Conservation (phyloP, 2,113 vertebrate genomes). For the Motacilla tschutschensis region DNA sequence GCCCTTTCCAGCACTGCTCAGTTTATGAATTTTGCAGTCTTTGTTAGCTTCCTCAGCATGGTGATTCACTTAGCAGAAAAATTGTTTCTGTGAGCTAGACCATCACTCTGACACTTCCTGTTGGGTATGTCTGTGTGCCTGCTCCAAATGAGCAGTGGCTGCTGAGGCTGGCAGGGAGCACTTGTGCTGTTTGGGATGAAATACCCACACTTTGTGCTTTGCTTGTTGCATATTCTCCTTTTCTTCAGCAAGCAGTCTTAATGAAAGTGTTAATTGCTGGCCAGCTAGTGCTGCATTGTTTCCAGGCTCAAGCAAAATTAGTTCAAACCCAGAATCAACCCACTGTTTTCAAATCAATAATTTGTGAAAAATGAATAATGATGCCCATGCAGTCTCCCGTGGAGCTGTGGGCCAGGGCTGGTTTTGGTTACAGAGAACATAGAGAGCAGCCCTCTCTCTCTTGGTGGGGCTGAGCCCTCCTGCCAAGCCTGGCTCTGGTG, state of each 20-base stretch:
- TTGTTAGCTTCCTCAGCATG: not conserved
- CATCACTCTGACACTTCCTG: not conserved
- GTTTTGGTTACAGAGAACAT: not conserved
- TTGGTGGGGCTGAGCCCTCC: not conserved
- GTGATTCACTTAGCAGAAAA: not conserved
- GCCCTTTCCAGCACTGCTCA: not conserved
- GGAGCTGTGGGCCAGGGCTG: not conserved
- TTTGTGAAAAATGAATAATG: not conserved
- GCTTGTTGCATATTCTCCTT: not conserved
- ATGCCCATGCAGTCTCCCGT: not conserved
- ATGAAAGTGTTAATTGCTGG: not conserved
- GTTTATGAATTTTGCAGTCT: conserved; percentile 42
- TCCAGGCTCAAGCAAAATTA: conserved; percentile 6
- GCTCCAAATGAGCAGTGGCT: not conserved
- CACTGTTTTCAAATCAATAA: not conserved
- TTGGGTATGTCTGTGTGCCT: not conserved
- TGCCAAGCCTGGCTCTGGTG: not conserved
- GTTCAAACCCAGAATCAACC: not conserved
- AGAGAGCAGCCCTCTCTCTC: not conserved
- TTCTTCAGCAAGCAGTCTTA: not conserved
- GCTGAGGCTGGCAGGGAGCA: not conserved
- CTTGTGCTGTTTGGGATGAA: not conserved
- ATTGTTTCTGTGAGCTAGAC: conserved; percentile 13
- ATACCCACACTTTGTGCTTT: not conserved
- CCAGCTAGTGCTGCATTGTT: not conserved